Evolutionary conservation across 2,113 vertebrate genomes (phyloP).

Genomic region (Formicarius rufipectus): DNA sequence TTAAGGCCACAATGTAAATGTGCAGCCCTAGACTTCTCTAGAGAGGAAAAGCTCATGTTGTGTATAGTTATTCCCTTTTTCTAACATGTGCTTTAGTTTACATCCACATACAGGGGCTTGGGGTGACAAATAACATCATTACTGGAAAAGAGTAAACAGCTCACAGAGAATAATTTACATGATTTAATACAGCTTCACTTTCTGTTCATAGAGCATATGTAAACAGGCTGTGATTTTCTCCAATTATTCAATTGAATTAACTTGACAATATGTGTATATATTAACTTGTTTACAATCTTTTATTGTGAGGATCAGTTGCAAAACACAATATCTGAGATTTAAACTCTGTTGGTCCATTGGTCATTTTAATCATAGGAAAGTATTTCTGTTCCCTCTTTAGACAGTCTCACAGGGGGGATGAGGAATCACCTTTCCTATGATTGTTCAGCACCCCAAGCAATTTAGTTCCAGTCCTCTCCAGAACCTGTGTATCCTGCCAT

Average conservation of each 20-base stretch:
- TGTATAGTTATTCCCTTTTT: conserved; percentile 11
- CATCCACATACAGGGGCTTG: background rate
- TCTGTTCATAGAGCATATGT: conserved; percentile 25
- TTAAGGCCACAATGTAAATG: conserved; percentile 35
- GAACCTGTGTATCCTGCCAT: background rate
- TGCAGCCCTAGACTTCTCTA: background rate
- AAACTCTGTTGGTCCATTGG: background rate
- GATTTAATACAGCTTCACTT: conserved; percentile 55
- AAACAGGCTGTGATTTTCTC: conserved; percentile 58
- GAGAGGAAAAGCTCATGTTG: conserved; percentile 18
- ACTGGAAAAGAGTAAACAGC: conserved; percentile 55
- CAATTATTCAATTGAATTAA: conserved; percentile 54
- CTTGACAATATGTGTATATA: conserved; percentile 32
- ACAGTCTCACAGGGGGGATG: background rate
- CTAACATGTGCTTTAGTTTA: conserved; percentile 29
- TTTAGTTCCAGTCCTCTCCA: background rate
- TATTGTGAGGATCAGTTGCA: background rate
- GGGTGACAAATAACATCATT: conserved; percentile 63
- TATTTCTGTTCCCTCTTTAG: background rate
- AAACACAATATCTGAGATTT: background rate
- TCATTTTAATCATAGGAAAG: background rate
- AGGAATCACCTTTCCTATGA: background rate
- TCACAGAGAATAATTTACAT: conserved; percentile 60
- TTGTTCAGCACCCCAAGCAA: background rate
- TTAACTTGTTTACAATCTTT: conserved; percentile 24